Base-by-base conservation (phyloP, 2,113 vertebrate species). In the Neomonachus schauinslandi region DNA sequence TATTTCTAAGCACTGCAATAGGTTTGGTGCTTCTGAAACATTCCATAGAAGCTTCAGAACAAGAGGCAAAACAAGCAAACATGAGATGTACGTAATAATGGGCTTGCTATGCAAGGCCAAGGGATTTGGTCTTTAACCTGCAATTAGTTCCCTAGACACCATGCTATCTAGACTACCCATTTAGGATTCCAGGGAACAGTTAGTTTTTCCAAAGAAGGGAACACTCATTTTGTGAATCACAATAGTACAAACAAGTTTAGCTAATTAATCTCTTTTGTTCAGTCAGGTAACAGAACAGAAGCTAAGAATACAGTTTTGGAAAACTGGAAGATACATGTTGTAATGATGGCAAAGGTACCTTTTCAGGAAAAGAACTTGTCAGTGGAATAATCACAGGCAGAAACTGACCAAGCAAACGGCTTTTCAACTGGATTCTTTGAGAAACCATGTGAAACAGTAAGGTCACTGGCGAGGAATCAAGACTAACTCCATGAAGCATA, bases 201-300 rank as follows among this genome's bases (percentile, higher is more conserved):
- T 93, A 51, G 28, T 79, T 93, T 88, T 74, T 18, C n/a, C 39
- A 80, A 91, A 95, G 63, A 83, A 86, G 7, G 16, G 12, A 87
- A 89, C 15, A 71, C 28, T 87, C 87, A 84, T 90, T 79, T 97
- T 39, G 7, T 74, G 65, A 90, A 76, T 81, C 83, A 80, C 85
- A 91, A 42, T 0, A 49, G 72, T 9, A 59, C 7, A 83, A 81
- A 92, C 59, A 80, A 80, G 26, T 77, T 88, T 63, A 94, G 83
- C 87, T 71, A 96, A 96, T 95, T 92, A 57, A 92, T 92, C 51
- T 89, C 90, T 71, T 92, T 90, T 90, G 61, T 94, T 96, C 55
- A 46, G 31, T 57, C 80, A 71, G 42, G 59, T 80, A 90, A 88
- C 63, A 94, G 83, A 84, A 80, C 90, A 96, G 80, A 69, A 85